phyloP scores from a whole-genome alignment of 1,140 invertebrate genomes.

The Tigriopus japonicus region DNA sequence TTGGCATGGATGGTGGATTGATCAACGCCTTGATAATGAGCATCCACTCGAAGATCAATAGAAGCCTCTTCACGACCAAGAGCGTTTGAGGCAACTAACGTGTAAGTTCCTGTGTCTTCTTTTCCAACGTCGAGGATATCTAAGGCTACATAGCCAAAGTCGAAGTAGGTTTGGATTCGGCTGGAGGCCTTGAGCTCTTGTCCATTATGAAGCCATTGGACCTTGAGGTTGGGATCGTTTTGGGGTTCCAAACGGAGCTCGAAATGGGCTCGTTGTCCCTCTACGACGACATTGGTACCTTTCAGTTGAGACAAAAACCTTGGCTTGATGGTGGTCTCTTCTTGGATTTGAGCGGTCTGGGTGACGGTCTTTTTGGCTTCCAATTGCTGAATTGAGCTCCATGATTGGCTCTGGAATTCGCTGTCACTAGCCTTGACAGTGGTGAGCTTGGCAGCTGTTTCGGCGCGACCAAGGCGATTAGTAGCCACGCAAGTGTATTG shows the following conservation, averaged over 20 bases:
- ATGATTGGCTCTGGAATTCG: constrained; percentile 64
- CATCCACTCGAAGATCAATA: constrained; percentile 65
- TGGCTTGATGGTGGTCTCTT: constrained; percentile 17
- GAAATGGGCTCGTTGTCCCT: constrained; percentile 87
- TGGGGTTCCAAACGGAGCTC: constrained; percentile 84
- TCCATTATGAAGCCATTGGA: constrained; percentile 78
- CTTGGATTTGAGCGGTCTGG: background rate
- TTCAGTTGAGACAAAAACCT: constrained; percentile 62
- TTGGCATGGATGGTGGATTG: constrained; percentile 9
- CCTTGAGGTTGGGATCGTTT: constrained; percentile 61
- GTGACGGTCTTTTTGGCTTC: constrained; percentile 28
- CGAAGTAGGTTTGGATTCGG: constrained; percentile 74
- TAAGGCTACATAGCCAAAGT: constrained; percentile 85
- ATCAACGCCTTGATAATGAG: constrained; percentile 15
- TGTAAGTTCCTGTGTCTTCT: constrained; percentile 68
- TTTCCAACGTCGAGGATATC: constrained; percentile 71
- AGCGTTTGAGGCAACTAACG: constrained; percentile 68
- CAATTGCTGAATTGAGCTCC: constrained; percentile 66
- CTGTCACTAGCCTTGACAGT: constrained; percentile 68
- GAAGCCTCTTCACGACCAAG: constrained; percentile 60
- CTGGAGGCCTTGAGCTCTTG: constrained; percentile 35
- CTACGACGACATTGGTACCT: constrained; percentile 78
- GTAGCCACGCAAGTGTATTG: constrained; percentile 72
- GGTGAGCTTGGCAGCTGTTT: constrained; percentile 65
- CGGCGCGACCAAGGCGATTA: constrained; percentile 68